Evolutionary conservation across 1,140 invertebrate genomes (phyloP), one percentile per base, ranked within the genome.

Genomic region (Brachionus sp.): DNA sequence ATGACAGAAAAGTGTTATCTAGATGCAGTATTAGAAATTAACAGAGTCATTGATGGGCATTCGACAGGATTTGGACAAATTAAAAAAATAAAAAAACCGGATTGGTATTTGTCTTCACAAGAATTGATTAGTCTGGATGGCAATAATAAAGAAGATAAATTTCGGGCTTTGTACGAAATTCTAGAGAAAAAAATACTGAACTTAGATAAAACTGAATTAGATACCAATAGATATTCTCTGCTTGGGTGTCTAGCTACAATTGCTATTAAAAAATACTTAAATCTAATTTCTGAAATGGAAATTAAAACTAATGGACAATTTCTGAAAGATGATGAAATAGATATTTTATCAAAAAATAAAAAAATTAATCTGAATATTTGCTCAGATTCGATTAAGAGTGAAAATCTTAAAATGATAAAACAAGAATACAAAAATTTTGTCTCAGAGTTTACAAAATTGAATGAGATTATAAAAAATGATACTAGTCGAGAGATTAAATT

Each of bases 81-180:
- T 16, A 53, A 53, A 10, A 5, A 9, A 5, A 19, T 9, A 9
- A 75, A 44, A 75, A 44, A 44, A 75, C 70, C 70, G 3, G 42
- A 75, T 29, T 75, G 70, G 70, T 75, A 44, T 75, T 25, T 75
- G 19, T 23, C 37, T 75, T 16, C 37, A 23, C 16, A 75, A 44
- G 70, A 44, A 9, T 19, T 75, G 4, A 46, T 3, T 29, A n/a
- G 37, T 19, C 16, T 44, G 19, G 42, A 75, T 25, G 7, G 25
- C 33, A 13, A 19, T 2, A 16, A n/a, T 13, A 44, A 44, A 44
- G 42, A 75, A 23, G 42, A 75, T 7, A 44, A 44, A 29, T 75
- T 44, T 46, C 3, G 12, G 7, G 16, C 16, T 1, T 29, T 75
- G 16, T 16, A 13, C 9, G 39, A 75, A 12, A 75, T 44, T 44